phyloP scores from a whole-genome alignment of 2,888 invertebrate genomes.

The Caenorhabditis macrosperma region DNA sequence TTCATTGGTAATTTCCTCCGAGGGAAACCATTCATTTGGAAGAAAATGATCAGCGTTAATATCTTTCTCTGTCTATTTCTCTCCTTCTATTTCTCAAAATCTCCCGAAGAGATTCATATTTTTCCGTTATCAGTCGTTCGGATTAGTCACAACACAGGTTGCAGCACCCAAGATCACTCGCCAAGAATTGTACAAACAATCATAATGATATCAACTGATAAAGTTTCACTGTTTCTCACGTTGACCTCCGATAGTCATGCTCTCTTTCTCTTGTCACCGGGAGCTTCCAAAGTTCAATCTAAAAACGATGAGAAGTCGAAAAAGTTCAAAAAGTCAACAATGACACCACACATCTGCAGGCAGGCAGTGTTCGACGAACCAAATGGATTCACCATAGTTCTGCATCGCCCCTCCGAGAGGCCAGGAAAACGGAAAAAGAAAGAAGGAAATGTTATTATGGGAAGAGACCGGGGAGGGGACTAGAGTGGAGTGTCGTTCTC shows the following conservation, averaged over 20 bases:
- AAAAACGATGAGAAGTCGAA: background rate
- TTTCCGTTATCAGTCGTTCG: background rate
- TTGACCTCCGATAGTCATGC: background rate
- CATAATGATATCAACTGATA: constrained; percentile 4
- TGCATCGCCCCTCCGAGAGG: background rate
- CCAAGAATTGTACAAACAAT: background rate
- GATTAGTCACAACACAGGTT: background rate
- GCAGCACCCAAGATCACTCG: background rate
- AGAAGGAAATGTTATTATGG: background rate
- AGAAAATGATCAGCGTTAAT: no score
- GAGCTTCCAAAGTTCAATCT: background rate
- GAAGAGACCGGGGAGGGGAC: background rate
- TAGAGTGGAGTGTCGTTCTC: background rate
- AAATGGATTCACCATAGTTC: constrained; percentile 7
- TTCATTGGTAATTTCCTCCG: no score
- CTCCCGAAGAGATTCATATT: background rate
- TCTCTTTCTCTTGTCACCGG: no score
- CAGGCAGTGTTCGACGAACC: background rate
- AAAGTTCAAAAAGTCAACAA: constrained; percentile 1
- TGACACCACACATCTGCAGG: background rate
- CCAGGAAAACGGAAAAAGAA: background rate
- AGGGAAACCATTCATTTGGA: no score
- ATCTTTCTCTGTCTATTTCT: no score
- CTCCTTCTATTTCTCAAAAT: no score
- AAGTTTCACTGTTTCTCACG: background rate